Percentiles rank a stretch among this genome's conserved stretches.
Evolutionary conservation across 2,113 vertebrate species (phyloP).

Genomic region (Paradoxurus hermaphroditus): DNA sequence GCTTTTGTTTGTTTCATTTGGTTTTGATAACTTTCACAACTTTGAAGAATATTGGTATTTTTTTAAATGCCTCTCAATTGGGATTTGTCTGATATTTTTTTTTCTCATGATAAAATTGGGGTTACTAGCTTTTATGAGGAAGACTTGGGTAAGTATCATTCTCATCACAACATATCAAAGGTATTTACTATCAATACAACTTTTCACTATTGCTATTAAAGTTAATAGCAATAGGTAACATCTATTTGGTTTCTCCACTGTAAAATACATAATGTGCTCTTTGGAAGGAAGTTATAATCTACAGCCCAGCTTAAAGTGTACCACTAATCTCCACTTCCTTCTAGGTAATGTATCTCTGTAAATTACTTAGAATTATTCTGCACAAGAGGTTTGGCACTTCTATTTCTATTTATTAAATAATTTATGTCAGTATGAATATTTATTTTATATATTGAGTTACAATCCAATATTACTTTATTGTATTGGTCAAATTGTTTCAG

Average conservation of each 20-base stretch:
- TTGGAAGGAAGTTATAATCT: neutral
- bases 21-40: neutral
- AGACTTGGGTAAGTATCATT: neutral
- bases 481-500: neutral
- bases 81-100: neutral
- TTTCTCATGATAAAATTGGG: neutral
- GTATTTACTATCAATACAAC: neutral
- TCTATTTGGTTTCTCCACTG: neutral
- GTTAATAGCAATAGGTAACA: too few species aligned
- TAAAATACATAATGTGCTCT: neutral
- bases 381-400: neutral
- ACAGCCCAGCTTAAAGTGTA: neutral
- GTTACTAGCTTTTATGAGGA: neutral
- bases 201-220: neutral
- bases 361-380: neutral
- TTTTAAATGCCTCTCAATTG: neutral
- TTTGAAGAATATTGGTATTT: neutral
- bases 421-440: neutral
- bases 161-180: neutral
- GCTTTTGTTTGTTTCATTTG: neutral
- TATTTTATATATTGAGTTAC: neutral
- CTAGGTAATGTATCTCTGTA: neutral
- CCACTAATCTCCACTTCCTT: neutral
- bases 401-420: neutral
- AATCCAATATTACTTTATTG: neutral